These are phyloP conservation scores for Acanthisitta chloris DNA, from an alignment of 2,113 vertebrate genomes.

Conservation along the genomic window DNA sequence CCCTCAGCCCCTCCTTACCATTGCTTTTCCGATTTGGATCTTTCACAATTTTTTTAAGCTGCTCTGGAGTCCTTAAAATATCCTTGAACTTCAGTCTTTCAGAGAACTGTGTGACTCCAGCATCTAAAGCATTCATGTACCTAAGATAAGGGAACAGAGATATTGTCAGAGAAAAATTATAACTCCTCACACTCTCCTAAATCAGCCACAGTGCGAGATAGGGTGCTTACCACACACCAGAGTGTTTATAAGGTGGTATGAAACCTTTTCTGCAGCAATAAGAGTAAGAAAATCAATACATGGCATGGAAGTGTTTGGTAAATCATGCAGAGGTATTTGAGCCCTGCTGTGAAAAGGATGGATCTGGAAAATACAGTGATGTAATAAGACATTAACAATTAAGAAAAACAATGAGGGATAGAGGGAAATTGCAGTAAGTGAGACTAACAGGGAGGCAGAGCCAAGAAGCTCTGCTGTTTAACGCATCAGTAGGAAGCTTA, in stretches of 20 bases:
- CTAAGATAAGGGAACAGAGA: conserved; percentile 68
- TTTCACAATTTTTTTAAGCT: conserved; percentile 47
- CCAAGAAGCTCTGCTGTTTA: not conserved
- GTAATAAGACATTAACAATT: not conserved
- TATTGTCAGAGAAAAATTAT: not conserved
- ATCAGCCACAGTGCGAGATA: not conserved
- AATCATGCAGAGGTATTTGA: not conserved
- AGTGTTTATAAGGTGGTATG: not conserved
- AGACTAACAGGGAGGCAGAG: not conserved
- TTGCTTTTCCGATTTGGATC: conserved; percentile 80
- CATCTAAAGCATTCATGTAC: conserved; percentile 93
- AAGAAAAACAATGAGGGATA: not conserved
- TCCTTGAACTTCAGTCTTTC: conserved; percentile 47
- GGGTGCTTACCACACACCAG: not conserved
- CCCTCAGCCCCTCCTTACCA: conserved; percentile 71
- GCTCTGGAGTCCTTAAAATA: conserved; percentile 65
- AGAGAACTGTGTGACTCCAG: conserved; percentile 78
- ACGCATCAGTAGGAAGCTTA: not conserved
- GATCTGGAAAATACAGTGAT: not conserved
- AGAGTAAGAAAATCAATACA: not conserved
- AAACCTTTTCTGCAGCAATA: not conserved
- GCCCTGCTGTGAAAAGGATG: not conserved
- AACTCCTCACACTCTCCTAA: not conserved
- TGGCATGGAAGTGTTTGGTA: not conserved
- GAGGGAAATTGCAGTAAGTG: not conserved